phyloP scores from a whole-genome alignment of 2,888 invertebrate species.

The Chydorus sphaericus region DNA sequence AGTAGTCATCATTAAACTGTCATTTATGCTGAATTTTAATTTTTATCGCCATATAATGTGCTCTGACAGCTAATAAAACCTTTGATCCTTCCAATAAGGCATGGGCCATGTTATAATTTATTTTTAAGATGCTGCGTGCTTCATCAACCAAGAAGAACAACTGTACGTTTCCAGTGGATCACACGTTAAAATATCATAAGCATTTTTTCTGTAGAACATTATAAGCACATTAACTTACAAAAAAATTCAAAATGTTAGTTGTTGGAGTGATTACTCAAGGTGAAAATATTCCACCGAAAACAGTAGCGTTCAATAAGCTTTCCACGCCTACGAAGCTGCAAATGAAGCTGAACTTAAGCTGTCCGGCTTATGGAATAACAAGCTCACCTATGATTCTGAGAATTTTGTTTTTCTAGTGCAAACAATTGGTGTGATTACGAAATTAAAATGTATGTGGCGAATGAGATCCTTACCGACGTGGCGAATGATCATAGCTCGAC shows the following conservation, averaged over 20 bases:
- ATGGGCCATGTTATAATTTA: too few species aligned
- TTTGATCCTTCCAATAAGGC: too few species aligned
- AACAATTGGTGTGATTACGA: constrained; percentile 79
- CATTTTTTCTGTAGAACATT: neutral
- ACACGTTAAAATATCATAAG: constrained; percentile 25
- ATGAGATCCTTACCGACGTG: constrained; percentile 59
- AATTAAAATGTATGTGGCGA: constrained; percentile 49
- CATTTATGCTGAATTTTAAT: too few species aligned
- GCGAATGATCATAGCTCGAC: too few species aligned
- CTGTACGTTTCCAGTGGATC: constrained; percentile 30
- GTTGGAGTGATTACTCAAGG: constrained; percentile 12
- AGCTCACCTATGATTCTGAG: constrained; percentile 46
- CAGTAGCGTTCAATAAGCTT: constrained; percentile 21
- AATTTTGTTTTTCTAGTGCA: constrained; percentile 70
- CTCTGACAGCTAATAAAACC: too few species aligned
- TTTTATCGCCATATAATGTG: too few species aligned
- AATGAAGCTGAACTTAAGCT: constrained; percentile 20
- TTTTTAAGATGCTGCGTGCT: too few species aligned
- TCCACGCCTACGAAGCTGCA: constrained; percentile 20
- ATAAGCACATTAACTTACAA: neutral
- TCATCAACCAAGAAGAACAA: constrained; percentile 35
- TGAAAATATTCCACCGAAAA: constrained; percentile 20
- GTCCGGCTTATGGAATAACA: constrained; percentile 22
- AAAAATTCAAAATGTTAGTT: neutral
- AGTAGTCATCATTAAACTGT: too few species aligned